Conservation (phyloP, 2,888 invertebrate species). For the Diadegma fenestrale region DNA sequence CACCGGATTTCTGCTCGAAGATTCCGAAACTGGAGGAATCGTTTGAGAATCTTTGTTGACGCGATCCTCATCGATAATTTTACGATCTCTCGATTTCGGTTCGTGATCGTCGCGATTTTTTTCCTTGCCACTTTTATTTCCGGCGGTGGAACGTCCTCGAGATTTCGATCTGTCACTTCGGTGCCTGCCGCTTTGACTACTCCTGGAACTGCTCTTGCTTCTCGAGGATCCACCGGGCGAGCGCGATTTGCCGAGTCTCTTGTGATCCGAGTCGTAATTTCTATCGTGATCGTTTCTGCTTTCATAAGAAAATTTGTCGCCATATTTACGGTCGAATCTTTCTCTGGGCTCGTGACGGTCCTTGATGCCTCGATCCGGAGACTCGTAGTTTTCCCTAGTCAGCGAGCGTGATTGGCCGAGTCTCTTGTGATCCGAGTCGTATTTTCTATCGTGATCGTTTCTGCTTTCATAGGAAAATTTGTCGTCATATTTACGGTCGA, state of each 20-base stretch:
- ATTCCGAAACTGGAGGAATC: not conserved
- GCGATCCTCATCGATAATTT: not conserved
- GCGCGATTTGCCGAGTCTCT: slow-evolving; percentile 32
- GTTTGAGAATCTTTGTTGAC: not conserved
- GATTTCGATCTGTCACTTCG: slow-evolving; percentile 18
- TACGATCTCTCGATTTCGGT: slow-evolving; percentile 13
- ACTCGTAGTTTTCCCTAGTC: slow-evolving; percentile 17
- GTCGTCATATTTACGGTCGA: slow-evolving; percentile 16
- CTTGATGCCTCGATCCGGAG: not conserved
- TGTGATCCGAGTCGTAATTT: slow-evolving; percentile 20
- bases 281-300: slow-evolving; percentile 31
- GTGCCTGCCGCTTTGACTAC: not conserved
- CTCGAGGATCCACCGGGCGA: slow-evolving; percentile 31
- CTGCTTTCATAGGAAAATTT: slow-evolving; percentile 15
- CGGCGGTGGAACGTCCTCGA: not conserved
- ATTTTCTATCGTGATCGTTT: slow-evolving; percentile 29
- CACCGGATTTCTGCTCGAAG: slow-evolving; percentile 12
- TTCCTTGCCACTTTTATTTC: not conserved
- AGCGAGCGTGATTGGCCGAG: slow-evolving; percentile 34
- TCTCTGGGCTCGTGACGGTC: slow-evolving; percentile 26
- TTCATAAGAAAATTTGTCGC: slow-evolving; percentile 8
- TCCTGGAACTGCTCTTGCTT: slow-evolving; percentile 18
- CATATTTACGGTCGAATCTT: slow-evolving; percentile 5
- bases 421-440: slow-evolving; percentile 19
- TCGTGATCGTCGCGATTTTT: not conserved